Evolutionary conservation across 2,113 vertebrate species (phyloP).

Genomic region (Todiramphus chloris): DNA sequence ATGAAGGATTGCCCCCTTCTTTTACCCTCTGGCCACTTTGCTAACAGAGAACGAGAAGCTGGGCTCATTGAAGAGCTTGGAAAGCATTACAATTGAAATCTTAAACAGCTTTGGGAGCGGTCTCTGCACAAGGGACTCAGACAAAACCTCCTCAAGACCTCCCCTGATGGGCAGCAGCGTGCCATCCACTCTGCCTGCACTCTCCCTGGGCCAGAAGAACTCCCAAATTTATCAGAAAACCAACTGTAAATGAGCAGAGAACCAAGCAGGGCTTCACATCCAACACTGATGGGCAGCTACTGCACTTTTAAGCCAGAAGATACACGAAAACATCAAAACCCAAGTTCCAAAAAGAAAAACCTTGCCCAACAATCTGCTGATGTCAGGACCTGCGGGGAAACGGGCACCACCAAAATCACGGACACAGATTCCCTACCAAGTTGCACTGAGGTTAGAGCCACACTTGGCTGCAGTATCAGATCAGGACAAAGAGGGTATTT

Average conservation of each 20-base stretch:
- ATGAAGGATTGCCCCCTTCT: background rate
- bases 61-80: background rate
- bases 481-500: background rate
- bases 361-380: background rate
- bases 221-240: background rate
- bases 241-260: background rate
- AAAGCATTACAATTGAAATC: background rate
- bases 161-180: background rate
- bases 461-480: background rate
- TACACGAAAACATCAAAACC: background rate
- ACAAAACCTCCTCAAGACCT: background rate
- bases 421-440: background rate
- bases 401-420: rapidly evolving
- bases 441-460: background rate
- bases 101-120: background rate
- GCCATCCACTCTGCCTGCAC: rapidly evolving
- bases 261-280: background rate
- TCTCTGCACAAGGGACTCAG: background rate
- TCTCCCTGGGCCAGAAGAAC: background rate
- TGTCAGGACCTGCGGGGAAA: rapidly evolving
- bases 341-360: background rate
- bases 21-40: background rate
- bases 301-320: background rate
- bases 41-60: background rate
- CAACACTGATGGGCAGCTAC: background rate